Evolutionary conservation across 2,888 invertebrate genomes (phyloP).

Genomic region (Rhodophaea formosa): DNA sequence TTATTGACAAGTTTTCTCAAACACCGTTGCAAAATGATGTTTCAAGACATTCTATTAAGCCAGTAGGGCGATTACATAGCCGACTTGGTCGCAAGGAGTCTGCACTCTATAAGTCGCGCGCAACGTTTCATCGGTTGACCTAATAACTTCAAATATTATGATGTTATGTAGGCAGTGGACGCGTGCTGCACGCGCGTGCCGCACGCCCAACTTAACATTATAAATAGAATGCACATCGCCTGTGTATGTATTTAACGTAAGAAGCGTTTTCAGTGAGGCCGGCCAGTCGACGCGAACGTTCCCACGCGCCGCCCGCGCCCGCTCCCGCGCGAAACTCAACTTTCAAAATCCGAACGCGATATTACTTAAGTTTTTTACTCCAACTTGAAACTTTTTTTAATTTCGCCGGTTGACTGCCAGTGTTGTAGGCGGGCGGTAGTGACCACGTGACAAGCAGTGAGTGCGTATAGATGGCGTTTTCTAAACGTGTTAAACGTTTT

Average conservation of each 20-base stretch:
- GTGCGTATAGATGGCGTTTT: slow-evolving; percentile 37
- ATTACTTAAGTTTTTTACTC: slow-evolving; percentile 18
- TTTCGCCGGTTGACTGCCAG: slow-evolving; percentile 22
- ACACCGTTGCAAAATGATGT: no score
- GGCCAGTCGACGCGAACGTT: slow-evolving; percentile 65
- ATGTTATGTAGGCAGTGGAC: slow-evolving; percentile 54
- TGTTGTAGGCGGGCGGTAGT: slow-evolving; percentile 20
- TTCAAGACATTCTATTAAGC: no score
- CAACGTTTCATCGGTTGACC: slow-evolving; percentile 63
- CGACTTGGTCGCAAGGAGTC: neutral
- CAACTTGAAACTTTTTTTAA: slow-evolving; percentile 26
- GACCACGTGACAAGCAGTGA: slow-evolving; percentile 25
- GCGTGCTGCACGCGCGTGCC: slow-evolving; percentile 66
- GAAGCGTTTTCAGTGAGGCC: slow-evolving; percentile 68
- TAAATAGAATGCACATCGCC: slow-evolving; percentile 76
- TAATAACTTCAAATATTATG: slow-evolving; percentile 73
- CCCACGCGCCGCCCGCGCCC: slow-evolving; percentile 65
- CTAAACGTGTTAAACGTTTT: slow-evolving; percentile 46
- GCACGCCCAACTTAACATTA: slow-evolving; percentile 71
- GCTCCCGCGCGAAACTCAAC: slow-evolving; percentile 44
- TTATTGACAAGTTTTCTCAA: no score
- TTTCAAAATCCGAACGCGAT: slow-evolving; percentile 51
- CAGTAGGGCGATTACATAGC: neutral
- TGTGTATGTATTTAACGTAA: slow-evolving; percentile 69
- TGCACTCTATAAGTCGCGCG: slow-evolving; percentile 21